Base-by-base conservation (phyloP, 1,140 invertebrate species). In the Heliconius nattereri region DNA sequence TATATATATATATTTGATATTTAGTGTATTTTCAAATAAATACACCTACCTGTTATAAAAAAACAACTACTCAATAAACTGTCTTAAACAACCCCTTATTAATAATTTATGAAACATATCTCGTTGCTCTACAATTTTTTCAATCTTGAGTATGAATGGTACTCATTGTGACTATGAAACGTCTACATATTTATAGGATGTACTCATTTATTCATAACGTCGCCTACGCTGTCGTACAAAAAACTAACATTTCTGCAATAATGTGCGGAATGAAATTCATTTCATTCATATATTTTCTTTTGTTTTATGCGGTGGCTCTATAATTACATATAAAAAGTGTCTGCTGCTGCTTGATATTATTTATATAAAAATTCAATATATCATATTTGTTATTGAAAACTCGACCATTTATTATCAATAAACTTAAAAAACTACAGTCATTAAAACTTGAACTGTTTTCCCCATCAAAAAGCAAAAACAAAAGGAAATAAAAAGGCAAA, bases 101-200 rank as follows among this genome's bases (percentile, higher is more conserved):
- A 66, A 66, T 66, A 66, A 66, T 66, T 66, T 26, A 66, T 66
- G 26, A 66, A 66, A 16, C 60, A 16, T 26, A 29, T 29, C 60
- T n/a, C 7, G 9, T 16, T 66, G 23, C 60, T 66, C 60, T 29
- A 66, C 3, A 66, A 16, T 71, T 71, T 77, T 37, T 57, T 9
- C 57, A 60, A 71, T 71, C 20, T 54, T 71, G 29, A n/a, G 70
- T 32, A 77, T 70, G 35, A 66, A 66, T 74, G 78, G 57, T 75
- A 26, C 29, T 60, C 76, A 66, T 73, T 32, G 19, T 40, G 32
- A 52, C 32, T 79, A 81, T 66, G 77, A 77, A 73, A 45, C 72
- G 40, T 78, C 79, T 78, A 82, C 54, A 79, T 82, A 82, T 82
- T 82, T 78, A 78, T 81, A 78, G 60, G 37, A 49, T 79, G n/a